phyloP scores from a whole-genome alignment of 1,140 invertebrate genomes.

The Drosophila kikkawai region DNA sequence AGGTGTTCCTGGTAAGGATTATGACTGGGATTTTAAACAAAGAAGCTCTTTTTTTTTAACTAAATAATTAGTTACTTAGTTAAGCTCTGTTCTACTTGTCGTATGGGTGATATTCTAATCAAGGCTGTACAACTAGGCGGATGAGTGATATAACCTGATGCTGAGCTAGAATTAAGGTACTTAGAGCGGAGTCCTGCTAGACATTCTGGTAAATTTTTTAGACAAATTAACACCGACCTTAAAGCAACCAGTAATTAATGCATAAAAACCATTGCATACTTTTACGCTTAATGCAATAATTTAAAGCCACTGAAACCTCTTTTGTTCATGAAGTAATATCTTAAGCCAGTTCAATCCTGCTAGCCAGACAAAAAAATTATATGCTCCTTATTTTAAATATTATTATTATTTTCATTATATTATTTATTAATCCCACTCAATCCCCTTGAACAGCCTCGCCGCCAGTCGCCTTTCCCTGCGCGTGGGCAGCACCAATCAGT shows the following conservation, averaged over 20 bases:
- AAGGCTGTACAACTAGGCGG: background rate
- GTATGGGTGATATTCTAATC: background rate
- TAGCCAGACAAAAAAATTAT: background rate
- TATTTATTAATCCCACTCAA: background rate
- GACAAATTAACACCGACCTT: background rate
- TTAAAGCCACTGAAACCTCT: background rate
- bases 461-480: conserved; percentile 54
- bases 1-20: background rate
- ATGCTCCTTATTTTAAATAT: too few species aligned
- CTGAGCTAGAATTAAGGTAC: background rate
- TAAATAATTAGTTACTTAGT: background rate
- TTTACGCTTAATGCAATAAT: background rate
- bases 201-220: background rate
- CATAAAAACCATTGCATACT: background rate
- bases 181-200: background rate
- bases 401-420: too few species aligned
- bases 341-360: background rate
- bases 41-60: too few species aligned
- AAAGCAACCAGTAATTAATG: background rate
- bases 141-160: background rate
- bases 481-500: conserved; percentile 81
- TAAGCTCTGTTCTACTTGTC: background rate
- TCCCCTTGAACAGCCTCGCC: conserved; percentile 29
- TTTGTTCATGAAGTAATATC: background rate
- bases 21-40: background rate